Evolutionary conservation across 2,113 vertebrate species (phyloP), one percentile per base, ranked within the genome.

Genomic region (Collichthys lucidus): DNA sequence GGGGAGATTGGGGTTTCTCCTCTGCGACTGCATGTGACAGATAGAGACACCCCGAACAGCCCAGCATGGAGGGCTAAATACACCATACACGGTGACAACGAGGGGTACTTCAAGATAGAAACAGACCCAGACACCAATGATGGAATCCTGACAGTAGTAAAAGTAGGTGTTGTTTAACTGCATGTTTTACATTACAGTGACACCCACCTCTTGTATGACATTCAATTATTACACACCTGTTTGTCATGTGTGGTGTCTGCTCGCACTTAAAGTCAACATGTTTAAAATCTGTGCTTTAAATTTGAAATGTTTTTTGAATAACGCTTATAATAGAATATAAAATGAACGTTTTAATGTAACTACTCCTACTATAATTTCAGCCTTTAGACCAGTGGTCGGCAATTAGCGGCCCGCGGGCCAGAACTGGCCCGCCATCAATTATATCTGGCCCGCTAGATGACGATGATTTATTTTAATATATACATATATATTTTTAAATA

Each of bases 71-170:
- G 64, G 63, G 93, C 71, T 31, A 89, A 10, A 31, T 94, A 89
- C 81, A 93, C 44, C 62, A 19, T 94, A n/a, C 79, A 84, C 0
- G 90, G 86, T 5, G 85, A 92, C 0, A 11, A 72, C 0, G 2
- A 46, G 1, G 56, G 42, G 4, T 55, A 91, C 83, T 93, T 93
- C 24, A 0, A 52, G 5, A 86, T 93, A 11, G 55, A 83, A 7
- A 93, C 91, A 10, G 87, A 94, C 53, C 69, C 82, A 44, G 72
- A 88, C 19, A 93, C 86, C 14, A 94, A 94, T 17, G 90, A 94
- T 68, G 93, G 93, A 69, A 87, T 94, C 70, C 86, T 93, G 77
- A 90, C 87, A 0, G 82, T 94, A 29, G 22, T 89, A 4, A 11
- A 91, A 62, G 90, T 91, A 67, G 65, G 80, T 65, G 47, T 19